These are phyloP conservation scores for Bombus sibiricus DNA, from an alignment of 1,140 invertebrate species.

Conservation along the genomic window DNA sequence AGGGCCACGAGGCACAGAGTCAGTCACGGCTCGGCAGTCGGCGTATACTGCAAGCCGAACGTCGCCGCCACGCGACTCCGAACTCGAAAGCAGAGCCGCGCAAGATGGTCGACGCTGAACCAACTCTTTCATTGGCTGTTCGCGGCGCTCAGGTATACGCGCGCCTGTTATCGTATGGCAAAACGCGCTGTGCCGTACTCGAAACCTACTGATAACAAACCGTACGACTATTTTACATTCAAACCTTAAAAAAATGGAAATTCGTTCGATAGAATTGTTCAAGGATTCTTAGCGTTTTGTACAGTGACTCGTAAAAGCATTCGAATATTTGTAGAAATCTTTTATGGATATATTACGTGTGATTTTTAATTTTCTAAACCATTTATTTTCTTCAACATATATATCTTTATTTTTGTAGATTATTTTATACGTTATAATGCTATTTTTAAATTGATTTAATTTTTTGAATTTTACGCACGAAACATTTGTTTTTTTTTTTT, in stretches of 20 bases:
- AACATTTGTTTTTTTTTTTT: too few relatives aligned
- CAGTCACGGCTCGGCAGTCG: conserved; percentile 75
- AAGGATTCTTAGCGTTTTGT: background rate
- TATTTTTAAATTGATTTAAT: too few relatives aligned
- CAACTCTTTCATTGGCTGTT: conserved; percentile 68
- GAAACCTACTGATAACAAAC: conserved; percentile 38
- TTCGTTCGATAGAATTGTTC: background rate
- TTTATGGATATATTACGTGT: too few relatives aligned
- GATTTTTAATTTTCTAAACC: too few relatives aligned
- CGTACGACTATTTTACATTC: background rate
- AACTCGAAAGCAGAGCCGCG: conserved; percentile 75
- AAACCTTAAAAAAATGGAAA: background rate
- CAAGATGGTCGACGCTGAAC: conserved; percentile 74
- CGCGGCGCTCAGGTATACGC: conserved; percentile 65
- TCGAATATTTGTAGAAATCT: background rate
- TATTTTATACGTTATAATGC: too few relatives aligned
- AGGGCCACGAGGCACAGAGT: conserved; percentile 14
- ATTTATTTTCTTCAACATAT: too few relatives aligned
- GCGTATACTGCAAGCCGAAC: conserved; percentile 70
- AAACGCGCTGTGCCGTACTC: background rate
- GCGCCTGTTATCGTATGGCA: conserved; percentile 61
- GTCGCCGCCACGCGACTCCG: conserved; percentile 75
- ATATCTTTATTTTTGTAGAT: too few relatives aligned
- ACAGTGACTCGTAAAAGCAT: too few relatives aligned
- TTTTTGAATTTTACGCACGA: too few relatives aligned